A percentile compares a stretch with the other conserved stretches of the same genome.
These are phyloP conservation scores for Neoniphon sammara DNA, from an alignment of 2,797 vertebrate genomes.

Conservation along the genomic window DNA sequence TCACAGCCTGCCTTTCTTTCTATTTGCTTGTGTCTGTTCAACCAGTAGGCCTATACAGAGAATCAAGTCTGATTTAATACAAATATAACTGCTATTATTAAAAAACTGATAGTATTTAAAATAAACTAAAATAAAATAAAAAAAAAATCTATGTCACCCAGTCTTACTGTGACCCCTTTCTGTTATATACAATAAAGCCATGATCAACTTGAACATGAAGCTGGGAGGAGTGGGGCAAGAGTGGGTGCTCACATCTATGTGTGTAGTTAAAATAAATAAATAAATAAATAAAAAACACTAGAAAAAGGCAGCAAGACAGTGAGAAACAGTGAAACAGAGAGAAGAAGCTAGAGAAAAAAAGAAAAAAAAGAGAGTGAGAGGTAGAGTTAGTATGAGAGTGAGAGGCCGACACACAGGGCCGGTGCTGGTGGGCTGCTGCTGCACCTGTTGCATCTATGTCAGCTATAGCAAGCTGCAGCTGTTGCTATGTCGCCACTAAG, in stretches of 20 bases:
- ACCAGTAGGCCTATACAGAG: neutral
- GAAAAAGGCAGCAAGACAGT: too few species aligned
- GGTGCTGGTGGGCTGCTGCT: conserved; percentile 3
- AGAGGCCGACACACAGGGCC: neutral
- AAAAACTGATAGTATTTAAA: too few species aligned
- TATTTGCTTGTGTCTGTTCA: neutral
- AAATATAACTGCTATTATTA: too few species aligned
- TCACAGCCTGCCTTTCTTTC: too few species aligned
- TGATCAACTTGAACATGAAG: neutral
- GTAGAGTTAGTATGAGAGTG: neutral
- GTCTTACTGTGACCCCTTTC: neutral
- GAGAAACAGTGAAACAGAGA: neutral
- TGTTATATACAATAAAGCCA: neutral
- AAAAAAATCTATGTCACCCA: too few species aligned
- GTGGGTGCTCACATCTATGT: too few species aligned
- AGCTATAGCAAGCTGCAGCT: conserved; percentile 58
- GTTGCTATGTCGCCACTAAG: conserved; percentile 37
- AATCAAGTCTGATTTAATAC: neutral
- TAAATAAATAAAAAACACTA: too few species aligned
- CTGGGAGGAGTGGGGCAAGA: too few species aligned
- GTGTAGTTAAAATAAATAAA: too few species aligned
- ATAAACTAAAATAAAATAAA: too few species aligned
- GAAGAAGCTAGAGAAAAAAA: neutral
- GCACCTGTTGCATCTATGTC: conserved; percentile 61
- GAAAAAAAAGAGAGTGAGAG: neutral